A percentile compares a stretch with the other conserved stretches of the same genome.
Conservation (phyloP, 2,797 vertebrate species). For the Gymnoscopelus braueri region DNA sequence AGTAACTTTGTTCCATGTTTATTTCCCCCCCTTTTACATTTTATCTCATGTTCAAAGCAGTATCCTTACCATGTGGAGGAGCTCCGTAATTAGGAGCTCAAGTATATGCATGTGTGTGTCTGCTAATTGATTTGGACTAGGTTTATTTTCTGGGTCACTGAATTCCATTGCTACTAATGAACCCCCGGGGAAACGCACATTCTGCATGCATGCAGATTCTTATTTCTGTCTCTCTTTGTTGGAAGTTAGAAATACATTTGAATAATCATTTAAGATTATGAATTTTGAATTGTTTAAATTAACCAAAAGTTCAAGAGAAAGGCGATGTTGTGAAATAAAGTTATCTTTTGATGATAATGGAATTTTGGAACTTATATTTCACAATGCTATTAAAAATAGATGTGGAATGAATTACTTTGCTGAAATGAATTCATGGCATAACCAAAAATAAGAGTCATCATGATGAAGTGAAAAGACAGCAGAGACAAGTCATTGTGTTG, state of each 20-base stretch:
- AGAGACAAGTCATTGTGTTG: too few relatives aligned
- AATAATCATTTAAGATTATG: slow-evolving; percentile 51
- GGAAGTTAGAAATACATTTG: slow-evolving; percentile 55
- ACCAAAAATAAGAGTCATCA: background rate
- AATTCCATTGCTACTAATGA: slow-evolving; percentile 82
- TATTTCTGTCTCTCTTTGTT: slow-evolving; percentile 54
- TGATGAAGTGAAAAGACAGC: too few relatives aligned
- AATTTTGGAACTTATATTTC: background rate
- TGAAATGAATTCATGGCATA: background rate
- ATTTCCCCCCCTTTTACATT: slow-evolving; percentile 24
- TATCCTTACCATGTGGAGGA: slow-evolving; percentile 62
- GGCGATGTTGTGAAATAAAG: background rate
- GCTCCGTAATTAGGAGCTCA: slow-evolving; percentile 74
- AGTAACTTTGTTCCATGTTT: slow-evolving; percentile 47
- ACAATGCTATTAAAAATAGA: too few relatives aligned
- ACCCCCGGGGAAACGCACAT: slow-evolving; percentile 71
- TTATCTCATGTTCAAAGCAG: slow-evolving; percentile 71
- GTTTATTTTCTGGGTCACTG: slow-evolving; percentile 84
- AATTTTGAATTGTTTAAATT: slow-evolving; percentile 45
- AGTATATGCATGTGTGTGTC: slow-evolving; percentile 69
- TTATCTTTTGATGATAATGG: background rate
- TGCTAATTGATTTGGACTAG: slow-evolving; percentile 77
- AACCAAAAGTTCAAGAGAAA: slow-evolving; percentile 17
- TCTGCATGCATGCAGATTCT: slow-evolving; percentile 56
- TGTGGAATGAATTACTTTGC: too few relatives aligned